Evolutionary conservation across 1,140 invertebrate genomes (phyloP).

Genomic region (Drosophila oshimai): DNA sequence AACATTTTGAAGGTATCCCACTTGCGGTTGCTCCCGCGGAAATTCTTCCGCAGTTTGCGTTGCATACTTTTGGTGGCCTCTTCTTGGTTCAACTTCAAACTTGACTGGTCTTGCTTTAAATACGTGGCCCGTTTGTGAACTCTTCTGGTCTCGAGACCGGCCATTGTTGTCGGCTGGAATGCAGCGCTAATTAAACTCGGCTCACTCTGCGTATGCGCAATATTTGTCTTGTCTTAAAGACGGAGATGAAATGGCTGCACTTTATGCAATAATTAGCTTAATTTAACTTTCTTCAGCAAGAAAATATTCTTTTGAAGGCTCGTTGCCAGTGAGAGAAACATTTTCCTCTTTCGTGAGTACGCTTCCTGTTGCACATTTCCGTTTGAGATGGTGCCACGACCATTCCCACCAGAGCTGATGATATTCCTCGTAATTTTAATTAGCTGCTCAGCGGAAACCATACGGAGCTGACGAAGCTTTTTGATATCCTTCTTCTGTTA

Average conservation of each 20-base stretch:
- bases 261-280: constrained; percentile 14
- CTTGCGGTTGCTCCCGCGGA: neutral
- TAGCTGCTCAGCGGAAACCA: constrained; percentile 57
- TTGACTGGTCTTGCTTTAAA: neutral
- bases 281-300: neutral
- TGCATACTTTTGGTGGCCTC: constrained; percentile 40
- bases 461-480: neutral
- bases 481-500: no score
- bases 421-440: constrained; percentile 71
- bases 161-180: constrained; percentile 14
- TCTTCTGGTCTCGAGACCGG: neutral
- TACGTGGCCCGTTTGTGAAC: neutral
- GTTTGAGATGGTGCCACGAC: constrained; percentile 4
- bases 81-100: neutral
- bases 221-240: neutral
- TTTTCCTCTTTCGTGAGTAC: constrained; percentile 48
- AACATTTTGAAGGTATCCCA: neutral
- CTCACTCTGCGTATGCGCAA: constrained; percentile 20
- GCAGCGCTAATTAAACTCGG: constrained; percentile 36
- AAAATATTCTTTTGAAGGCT: neutral
- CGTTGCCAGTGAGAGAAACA: constrained; percentile 5
- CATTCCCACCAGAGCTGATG: constrained; percentile 18
- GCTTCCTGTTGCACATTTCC: constrained; percentile 60
- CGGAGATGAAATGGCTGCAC: neutral
- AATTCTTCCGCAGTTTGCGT: neutral